Base-by-base conservation (phyloP, 2,888 invertebrate genomes). In the Lottia scabra region DNA sequence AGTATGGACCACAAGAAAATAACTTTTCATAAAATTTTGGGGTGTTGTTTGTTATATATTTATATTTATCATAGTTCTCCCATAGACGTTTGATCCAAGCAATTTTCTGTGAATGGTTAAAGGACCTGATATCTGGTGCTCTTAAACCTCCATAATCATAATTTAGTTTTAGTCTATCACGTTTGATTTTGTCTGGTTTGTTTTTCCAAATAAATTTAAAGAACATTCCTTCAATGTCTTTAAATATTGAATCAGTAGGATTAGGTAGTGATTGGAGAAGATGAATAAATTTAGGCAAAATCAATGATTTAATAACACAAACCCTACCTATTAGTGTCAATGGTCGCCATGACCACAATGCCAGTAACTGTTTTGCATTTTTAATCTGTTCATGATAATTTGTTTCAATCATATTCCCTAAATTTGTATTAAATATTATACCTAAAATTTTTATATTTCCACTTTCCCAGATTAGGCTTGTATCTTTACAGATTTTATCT, bases 151-250 rank as follows among this genome's bases (percentile, higher is more conserved):
- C 69, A 38, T 63, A 27, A 16, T 6, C 6, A 19, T 13, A 46
- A 45, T 73, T 63, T 27, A 30, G 46, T 16, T 66, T 66, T 8
- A 73, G n/a, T 44, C 43, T 64, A 63, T 72, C 66, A 30, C 68
- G 30, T 27, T 72, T 72, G 3, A 68, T 48, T 63, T 73, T 63
- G 16, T 69, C 66, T 56, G 65, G 23, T 66, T 73, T 73, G 8
- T 63, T 62, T 66, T 69, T 69, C 65, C 65, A 73, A 19, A 73
- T 62, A 67, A 66, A 69, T 26, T 62, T 38, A 63, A 30, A 68
- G 62, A 68, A 65, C 15, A 66, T 16, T 12, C 8, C 27, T 65
- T 73, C 38, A 62, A 73, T 16, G 43, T 73, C 67, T 56, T 73
- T 70, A 23, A 56, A 38, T 45, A 19, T 67, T 38, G 65, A 27